These are phyloP conservation scores for Eristalis arbustorum DNA, from an alignment of 2,888 invertebrate species.

Conservation along the genomic window DNA sequence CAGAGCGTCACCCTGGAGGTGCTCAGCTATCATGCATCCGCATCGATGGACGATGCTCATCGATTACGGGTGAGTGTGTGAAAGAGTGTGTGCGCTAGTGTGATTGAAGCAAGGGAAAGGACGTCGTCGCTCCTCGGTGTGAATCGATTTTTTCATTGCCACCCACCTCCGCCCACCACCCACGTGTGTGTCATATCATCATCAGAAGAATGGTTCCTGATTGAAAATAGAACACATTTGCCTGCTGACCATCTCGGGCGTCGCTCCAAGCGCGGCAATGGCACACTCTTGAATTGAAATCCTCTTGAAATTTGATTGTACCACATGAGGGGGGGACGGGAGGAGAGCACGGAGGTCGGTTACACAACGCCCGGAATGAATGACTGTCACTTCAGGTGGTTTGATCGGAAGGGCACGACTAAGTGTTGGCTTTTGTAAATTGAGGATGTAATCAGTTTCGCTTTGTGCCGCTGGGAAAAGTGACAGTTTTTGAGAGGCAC, in stretches of 20 bases:
- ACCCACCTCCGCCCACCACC: background rate
- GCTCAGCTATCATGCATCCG: constrained; percentile 96
- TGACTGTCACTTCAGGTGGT: background rate
- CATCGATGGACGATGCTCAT: constrained; percentile 93
- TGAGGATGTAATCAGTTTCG: background rate
- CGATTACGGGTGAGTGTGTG: constrained; percentile 87
- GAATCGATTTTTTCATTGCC: constrained; percentile 44
- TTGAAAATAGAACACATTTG: constrained; percentile 36
- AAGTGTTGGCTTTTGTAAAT: constrained; percentile 1
- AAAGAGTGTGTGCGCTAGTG: constrained; percentile 82
- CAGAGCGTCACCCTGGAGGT: constrained; percentile 96
- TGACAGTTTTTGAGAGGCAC: background rate
- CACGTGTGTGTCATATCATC: constrained; percentile 43
- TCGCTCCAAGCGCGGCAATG: constrained; percentile 18
- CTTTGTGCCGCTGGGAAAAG: background rate
- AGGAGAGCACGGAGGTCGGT: too few species aligned
- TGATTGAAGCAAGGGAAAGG: constrained; percentile 25
- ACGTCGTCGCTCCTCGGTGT: background rate
- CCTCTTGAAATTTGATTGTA: constrained; percentile 36
- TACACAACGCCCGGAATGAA: background rate
- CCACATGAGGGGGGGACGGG: background rate
- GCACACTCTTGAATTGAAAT: constrained; percentile 28
- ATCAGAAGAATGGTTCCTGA: constrained; percentile 34
- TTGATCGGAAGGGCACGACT: background rate
- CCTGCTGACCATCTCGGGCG: background rate